Percentiles rank a stretch among this genome's conserved stretches.
phyloP scores from a whole-genome alignment of 30 jellyfish, hydroid and myxozoan species.

The Hydractinia symbiolongicarpus region DNA sequence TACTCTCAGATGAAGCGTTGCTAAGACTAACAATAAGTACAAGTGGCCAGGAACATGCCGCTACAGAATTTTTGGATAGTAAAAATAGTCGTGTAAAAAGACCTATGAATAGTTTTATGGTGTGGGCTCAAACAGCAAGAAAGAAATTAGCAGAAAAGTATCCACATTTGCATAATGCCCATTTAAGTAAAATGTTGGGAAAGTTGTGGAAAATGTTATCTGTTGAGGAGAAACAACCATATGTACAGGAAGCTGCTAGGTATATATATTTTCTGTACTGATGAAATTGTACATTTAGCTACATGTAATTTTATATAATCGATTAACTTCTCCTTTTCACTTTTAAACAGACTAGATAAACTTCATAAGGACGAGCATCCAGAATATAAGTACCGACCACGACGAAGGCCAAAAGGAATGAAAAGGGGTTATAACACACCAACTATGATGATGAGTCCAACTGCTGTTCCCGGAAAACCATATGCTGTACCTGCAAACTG shows the following conservation, averaged over 20 bases:
- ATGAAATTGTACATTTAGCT: too few relatives aligned
- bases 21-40: constrained; percentile 61
- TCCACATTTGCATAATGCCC: constrained; percentile 95
- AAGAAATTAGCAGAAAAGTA: constrained; percentile 88
- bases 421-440: constrained; percentile 86
- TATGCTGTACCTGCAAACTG: constrained; percentile 32
- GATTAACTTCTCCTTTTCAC: neutral
- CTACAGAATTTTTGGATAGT: constrained; percentile 59
- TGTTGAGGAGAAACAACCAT: constrained; percentile 91
- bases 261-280: neutral
- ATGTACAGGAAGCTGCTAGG: constrained; percentile 92
- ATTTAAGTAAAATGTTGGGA: constrained; percentile 92
- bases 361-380: constrained; percentile 96
- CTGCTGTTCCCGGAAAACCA: constrained; percentile 55
- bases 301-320: too few relatives aligned
- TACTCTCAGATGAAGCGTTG: constrained; percentile 70
- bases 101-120: constrained; percentile 96
- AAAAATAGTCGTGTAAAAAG: constrained; percentile 92
- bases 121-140: constrained; percentile 98
- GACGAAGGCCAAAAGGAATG: constrained; percentile 94
- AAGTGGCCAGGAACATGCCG: constrained; percentile 31
- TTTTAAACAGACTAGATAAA: constrained; percentile 52
- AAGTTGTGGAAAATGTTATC: constrained; percentile 93
- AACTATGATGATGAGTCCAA: constrained; percentile 69
- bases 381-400: constrained; percentile 91